phyloP scores from a whole-genome alignment of 1,140 invertebrate species.

The Andricus grossulariae region DNA sequence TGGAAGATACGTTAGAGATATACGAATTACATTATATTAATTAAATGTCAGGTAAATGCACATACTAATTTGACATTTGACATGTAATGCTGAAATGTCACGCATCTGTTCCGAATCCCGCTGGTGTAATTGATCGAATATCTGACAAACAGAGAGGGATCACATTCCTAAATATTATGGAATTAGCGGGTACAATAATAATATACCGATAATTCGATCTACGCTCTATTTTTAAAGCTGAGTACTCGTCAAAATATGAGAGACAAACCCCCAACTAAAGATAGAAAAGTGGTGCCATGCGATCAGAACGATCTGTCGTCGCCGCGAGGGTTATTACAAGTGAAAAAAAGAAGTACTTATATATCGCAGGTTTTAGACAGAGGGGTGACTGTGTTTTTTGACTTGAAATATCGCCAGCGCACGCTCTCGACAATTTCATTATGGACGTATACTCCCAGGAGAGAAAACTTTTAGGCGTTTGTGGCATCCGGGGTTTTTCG shows the following conservation, averaged over 20 bases:
- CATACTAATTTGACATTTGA: slow-evolving; percentile 52
- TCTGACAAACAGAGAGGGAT: too few species aligned
- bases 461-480: slow-evolving; percentile 38
- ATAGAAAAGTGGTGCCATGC: slow-evolving; percentile 20
- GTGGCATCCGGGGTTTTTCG: slow-evolving; percentile 38
- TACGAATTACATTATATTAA: slow-evolving; percentile 65
- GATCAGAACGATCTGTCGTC: slow-evolving; percentile 23
- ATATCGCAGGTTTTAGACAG: slow-evolving; percentile 55
- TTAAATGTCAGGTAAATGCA: slow-evolving; percentile 58
- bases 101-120: slow-evolving; percentile 44
- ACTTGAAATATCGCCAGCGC: slow-evolving; percentile 59
- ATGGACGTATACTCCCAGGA: slow-evolving; percentile 32
- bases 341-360: slow-evolving; percentile 43
- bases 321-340: slow-evolving; percentile 29
- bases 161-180: too few species aligned
- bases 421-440: slow-evolving; percentile 61
- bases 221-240: too few species aligned
- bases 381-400: slow-evolving; percentile 44
- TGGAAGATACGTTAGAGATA: slow-evolving; percentile 42
- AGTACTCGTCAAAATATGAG: not conserved
- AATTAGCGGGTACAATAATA: too few species aligned
- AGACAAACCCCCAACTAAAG: slow-evolving; percentile 10
- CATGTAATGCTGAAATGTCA: slow-evolving; percentile 14
- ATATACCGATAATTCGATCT: too few species aligned
- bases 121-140: not conserved